Conservation (phyloP, 2,113 vertebrate species). For the Leptodactylus fuscus region DNA sequence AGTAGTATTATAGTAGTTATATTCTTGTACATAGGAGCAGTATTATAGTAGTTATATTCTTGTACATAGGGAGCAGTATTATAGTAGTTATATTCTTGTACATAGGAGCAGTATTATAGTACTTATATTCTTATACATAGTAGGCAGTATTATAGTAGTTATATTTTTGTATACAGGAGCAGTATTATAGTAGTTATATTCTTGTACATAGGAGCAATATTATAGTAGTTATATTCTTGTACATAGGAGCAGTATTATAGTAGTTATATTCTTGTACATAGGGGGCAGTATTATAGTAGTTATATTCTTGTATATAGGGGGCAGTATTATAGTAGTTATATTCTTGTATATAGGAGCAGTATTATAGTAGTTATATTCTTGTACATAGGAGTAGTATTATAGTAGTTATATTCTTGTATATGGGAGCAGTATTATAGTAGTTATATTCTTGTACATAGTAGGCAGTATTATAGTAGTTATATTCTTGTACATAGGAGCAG, state of each 20-base stretch:
- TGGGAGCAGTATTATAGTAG: background rate
- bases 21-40: background rate
- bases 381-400: background rate
- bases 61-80: background rate
- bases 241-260: background rate
- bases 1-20: constrained; percentile 2
- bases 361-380: background rate
- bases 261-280: too few species aligned
- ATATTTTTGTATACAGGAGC: too few species aligned
- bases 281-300: background rate
- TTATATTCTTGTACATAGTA: background rate
- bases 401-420: background rate
- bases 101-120: background rate
- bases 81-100: constrained; percentile 3
- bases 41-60: constrained; percentile 12
- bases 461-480: constrained; percentile 3
- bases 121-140: too few species aligned
- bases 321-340: background rate
- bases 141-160: too few species aligned
- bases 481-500: background rate
- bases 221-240: background rate
- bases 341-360: background rate
- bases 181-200: too few species aligned
- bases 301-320: background rate
- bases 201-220: background rate